A percentile compares a stretch with the other conserved stretches of the same genome.
Conservation (phyloP, 2,113 vertebrate species). For the Pimephales promelas region DNA sequence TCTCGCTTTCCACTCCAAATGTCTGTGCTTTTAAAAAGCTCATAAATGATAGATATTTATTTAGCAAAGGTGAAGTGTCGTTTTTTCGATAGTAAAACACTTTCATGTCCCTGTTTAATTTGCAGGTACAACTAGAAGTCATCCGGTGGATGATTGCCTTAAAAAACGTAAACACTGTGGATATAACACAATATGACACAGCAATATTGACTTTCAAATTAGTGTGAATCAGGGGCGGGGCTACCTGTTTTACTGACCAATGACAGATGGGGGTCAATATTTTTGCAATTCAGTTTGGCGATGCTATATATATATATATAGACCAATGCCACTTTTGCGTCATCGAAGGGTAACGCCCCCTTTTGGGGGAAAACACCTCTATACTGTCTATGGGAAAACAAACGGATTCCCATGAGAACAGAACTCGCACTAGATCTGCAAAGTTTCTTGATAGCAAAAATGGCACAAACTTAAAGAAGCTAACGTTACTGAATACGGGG, state of each 20-base stretch:
- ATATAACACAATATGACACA: neutral
- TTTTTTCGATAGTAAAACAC: neutral
- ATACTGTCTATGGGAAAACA: too few relatives aligned
- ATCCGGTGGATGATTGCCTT: neutral
- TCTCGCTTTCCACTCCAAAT: slow-evolving; percentile 46
- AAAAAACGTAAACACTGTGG: neutral
- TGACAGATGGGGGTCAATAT: neutral
- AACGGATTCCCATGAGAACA: too few relatives aligned
- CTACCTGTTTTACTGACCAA: neutral
- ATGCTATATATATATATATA: too few relatives aligned
- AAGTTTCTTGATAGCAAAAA: too few relatives aligned
- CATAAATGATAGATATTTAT: slow-evolving; percentile 15
- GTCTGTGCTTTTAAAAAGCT: slow-evolving; percentile 15
- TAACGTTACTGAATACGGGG: too few relatives aligned
- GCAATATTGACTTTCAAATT: neutral
- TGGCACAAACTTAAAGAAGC: too few relatives aligned
- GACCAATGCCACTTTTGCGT: too few relatives aligned
- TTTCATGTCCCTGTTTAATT: neutral
- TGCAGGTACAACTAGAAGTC: neutral
- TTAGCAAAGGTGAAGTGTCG: neutral
- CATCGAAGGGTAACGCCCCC: too few relatives aligned
- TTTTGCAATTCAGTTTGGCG: neutral
- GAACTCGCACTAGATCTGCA: too few relatives aligned
- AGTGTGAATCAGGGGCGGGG: neutral
- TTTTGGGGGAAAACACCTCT: too few relatives aligned